Conservation (phyloP, 2,888 invertebrate genomes). For the Ceramica pisi region DNA sequence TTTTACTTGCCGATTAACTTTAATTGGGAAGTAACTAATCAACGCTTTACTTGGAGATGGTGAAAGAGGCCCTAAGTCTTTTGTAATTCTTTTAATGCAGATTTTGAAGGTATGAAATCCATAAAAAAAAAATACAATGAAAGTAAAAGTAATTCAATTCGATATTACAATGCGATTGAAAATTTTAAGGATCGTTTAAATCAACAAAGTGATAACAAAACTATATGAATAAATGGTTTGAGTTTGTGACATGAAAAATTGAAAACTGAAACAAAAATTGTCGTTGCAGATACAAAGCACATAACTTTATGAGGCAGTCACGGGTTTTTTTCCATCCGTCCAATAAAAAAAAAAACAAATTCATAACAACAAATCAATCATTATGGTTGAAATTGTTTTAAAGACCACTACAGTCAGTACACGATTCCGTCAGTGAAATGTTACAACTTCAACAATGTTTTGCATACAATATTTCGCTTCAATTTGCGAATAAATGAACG, state of each 20-base stretch:
- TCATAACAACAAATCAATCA: constrained; percentile 44
- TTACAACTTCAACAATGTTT: constrained; percentile 37
- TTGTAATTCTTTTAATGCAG: too few species aligned
- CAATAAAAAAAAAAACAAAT: constrained; percentile 47
- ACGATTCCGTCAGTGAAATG: constrained; percentile 21
- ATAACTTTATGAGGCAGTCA: constrained; percentile 31
- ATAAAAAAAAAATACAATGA: too few species aligned
- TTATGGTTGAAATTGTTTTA: constrained; percentile 33
- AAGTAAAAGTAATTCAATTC: too few species aligned
- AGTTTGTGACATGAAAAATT: constrained; percentile 6
- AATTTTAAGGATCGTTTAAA: not conserved
- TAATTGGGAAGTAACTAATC: too few species aligned
- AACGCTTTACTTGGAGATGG: too few species aligned
- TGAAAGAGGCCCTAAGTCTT: too few species aligned
- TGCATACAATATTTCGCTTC: constrained; percentile 32
- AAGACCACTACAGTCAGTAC: constrained; percentile 13
- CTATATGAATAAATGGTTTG: not conserved
- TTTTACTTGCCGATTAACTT: too few species aligned
- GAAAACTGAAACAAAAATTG: constrained; percentile 11
- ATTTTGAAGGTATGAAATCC: too few species aligned
- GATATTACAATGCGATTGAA: too few species aligned
- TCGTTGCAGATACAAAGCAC: constrained; percentile 9
- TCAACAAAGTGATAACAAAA: not conserved
- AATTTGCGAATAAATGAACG: constrained; percentile 46
- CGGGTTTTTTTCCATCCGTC: constrained; percentile 16